A percentile compares a stretch with the other conserved stretches of the same genome.
phyloP scores from a whole-genome alignment of 2,888 invertebrate genomes.

The Chromoteleia sp. region DNA sequence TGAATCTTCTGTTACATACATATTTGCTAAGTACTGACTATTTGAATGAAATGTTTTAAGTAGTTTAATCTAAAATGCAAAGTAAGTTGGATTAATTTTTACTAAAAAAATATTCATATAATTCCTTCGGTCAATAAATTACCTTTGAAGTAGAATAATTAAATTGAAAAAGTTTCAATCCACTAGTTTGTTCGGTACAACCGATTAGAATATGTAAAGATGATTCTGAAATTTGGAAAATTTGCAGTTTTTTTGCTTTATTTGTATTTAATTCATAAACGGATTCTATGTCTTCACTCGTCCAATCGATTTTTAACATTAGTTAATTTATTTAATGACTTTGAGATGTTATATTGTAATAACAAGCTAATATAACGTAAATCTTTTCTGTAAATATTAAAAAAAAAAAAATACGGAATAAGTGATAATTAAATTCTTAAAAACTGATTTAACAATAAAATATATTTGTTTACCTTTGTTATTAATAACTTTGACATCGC shows the following conservation, averaged over 20 bases:
- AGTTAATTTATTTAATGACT: slow-evolving; percentile 15
- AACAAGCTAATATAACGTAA: slow-evolving; percentile 22
- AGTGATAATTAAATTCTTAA: too few relatives aligned
- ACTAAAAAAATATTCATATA: too few relatives aligned
- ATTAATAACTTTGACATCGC: slow-evolving; percentile 15
- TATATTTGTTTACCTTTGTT: slow-evolving; percentile 25
- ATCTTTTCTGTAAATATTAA: slow-evolving; percentile 30
- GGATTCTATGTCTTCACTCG: slow-evolving; percentile 17
- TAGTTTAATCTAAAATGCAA: slow-evolving; percentile 12
- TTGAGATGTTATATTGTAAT: slow-evolving; percentile 18
- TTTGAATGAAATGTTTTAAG: not conserved
- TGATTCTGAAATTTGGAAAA: slow-evolving; percentile 9
- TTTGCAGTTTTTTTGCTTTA: slow-evolving; percentile 25
- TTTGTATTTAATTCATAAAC: slow-evolving; percentile 12
- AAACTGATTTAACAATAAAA: too few relatives aligned
- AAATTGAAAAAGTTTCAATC: slow-evolving; percentile 6
- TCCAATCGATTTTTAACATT: slow-evolving; percentile 31
- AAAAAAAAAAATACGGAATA: too few relatives aligned
- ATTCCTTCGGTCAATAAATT: too few relatives aligned
- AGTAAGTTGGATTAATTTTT: not conserved
- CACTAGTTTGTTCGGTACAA: not conserved
- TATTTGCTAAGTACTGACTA: slow-evolving; percentile 6
- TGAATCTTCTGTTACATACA: slow-evolving; percentile 1
- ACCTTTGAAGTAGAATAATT: slow-evolving; percentile 17
- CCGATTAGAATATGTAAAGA: slow-evolving; percentile 8